A percentile compares a stretch with the other conserved stretches of the same genome.
Conservation (phyloP, 2,113 vertebrate genomes). For the Barnardius zonarius region DNA sequence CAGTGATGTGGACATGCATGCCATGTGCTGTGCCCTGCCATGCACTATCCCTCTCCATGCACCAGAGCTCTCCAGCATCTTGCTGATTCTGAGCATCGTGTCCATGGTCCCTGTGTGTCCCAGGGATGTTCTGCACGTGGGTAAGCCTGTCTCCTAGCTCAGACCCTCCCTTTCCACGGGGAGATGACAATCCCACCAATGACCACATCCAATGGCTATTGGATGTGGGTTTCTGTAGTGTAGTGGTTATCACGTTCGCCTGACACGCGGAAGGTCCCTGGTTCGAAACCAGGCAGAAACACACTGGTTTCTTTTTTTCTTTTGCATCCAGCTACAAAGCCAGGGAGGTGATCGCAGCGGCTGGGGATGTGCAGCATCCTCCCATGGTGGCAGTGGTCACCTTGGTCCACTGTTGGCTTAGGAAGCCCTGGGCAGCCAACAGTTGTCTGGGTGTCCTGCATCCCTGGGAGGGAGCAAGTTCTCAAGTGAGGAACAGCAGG, state of each 20-base stretch:
- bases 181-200: background rate
- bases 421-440: background rate
- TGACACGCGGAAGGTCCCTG: conserved; percentile 57
- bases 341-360: background rate
- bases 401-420: background rate
- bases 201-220: accelerated
- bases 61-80: background rate
- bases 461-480: background rate
- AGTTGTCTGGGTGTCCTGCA: background rate
- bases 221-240: conserved; percentile 24
- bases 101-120: background rate
- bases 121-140: accelerated
- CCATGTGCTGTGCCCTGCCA: accelerated
- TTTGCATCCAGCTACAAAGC: background rate
- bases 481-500: background rate
- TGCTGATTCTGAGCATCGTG: background rate
- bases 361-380: background rate
- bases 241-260: conserved; percentile 55
- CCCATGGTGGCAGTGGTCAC: background rate
- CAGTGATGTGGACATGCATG: accelerated
- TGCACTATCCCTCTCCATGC: accelerated
- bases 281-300: conserved; percentile 63
- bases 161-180: background rate
- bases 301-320: accelerated
- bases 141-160: background rate